Base-by-base conservation (phyloP, 2,113 vertebrate genomes). In the Cyanoramphus novaezelandiae region DNA sequence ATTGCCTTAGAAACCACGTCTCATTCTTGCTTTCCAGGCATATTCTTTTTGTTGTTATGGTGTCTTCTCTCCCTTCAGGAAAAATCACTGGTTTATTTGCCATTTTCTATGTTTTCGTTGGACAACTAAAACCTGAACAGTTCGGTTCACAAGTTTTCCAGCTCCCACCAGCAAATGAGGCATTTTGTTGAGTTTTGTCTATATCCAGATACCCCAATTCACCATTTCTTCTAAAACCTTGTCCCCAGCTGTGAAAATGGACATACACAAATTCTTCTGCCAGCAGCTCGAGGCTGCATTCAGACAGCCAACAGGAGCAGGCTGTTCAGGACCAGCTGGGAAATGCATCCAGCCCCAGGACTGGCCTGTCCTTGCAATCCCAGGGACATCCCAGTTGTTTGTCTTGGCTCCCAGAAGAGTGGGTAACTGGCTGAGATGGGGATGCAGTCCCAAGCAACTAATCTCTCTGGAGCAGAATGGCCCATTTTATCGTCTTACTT, bases 1-100 rank as follows among this genome's bases (percentile, higher is more conserved):
- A 92, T 81, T 82, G 77, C 81, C 74, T 77, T 96, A 92, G 91
- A 95, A 97, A 93, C 47, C 65, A 82, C 52, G 64, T 89, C 84
- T 87, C 37, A 77, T 82, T 65, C 82, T 86, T 8, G 0, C 68
- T 97, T 93, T 95, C 82, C 83, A 91, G 57, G 77, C 89, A 79
- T 74, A 92, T 92, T 89, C 33, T 82, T 90, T 87, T 82, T 72
- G 50, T 64, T 94, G 27, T 78, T 62, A 79, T 17, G 15, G 39
- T 1, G 8, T 84, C 18, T 67, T 47, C 81, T 67, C 39, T 68
- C 79, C 43, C 33, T 68, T 8, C 37, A 90, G 69, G 52, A 88
- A 91, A 90, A 90, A 53, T 21, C 35, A 50, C 27, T 33, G 15
- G 20, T 94, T 90, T 90, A 25, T 92, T 94, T 90, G n/a, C 35